Conservation (phyloP, 2,113 vertebrate genomes). For the Oncorhynchus nerka region DNA sequence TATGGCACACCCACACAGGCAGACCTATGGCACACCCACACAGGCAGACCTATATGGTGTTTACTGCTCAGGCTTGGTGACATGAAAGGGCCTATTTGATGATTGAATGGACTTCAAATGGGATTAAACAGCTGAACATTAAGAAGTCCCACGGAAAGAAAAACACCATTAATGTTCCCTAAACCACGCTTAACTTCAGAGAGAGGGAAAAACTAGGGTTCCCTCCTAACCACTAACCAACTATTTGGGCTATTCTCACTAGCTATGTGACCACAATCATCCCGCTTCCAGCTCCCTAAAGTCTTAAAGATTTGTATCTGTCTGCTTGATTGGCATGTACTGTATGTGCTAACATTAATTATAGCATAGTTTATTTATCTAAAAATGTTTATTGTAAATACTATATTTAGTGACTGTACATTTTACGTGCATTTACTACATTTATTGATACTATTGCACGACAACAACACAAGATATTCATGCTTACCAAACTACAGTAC, state of each 20-base stretch:
- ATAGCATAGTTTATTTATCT: background rate
- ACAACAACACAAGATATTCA: too few relatives aligned
- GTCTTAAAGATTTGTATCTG: constrained; percentile 28
- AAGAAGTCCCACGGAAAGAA: constrained; percentile 42
- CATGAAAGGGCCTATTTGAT: constrained; percentile 21
- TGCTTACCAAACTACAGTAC: background rate
- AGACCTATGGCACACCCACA: background rate
- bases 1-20: background rate
- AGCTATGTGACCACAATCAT: constrained; percentile 45
- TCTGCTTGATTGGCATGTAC: constrained; percentile 26
- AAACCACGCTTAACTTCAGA: constrained; percentile 57
- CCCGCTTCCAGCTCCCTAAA: constrained; percentile 36
- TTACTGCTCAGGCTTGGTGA: constrained; percentile 31
- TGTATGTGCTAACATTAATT: constrained; percentile 41
- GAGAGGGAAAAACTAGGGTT: constrained; percentile 43
- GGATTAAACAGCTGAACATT: constrained; percentile 10
- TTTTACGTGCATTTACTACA: too few relatives aligned
- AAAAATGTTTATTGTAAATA: too few relatives aligned
- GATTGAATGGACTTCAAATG: constrained; percentile 33
- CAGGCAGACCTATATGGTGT: background rate
- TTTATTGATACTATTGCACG: too few relatives aligned
- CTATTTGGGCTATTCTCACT: constrained; percentile 59
- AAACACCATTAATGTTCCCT: constrained; percentile 52
- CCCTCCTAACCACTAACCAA: constrained; percentile 52
- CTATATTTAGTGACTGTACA: too few relatives aligned